Percentiles rank a stretch among this genome's conserved stretches.
These are phyloP conservation scores for Alexandromys fortis DNA, from an alignment of 2,113 vertebrate species.

Conservation along the genomic window DNA sequence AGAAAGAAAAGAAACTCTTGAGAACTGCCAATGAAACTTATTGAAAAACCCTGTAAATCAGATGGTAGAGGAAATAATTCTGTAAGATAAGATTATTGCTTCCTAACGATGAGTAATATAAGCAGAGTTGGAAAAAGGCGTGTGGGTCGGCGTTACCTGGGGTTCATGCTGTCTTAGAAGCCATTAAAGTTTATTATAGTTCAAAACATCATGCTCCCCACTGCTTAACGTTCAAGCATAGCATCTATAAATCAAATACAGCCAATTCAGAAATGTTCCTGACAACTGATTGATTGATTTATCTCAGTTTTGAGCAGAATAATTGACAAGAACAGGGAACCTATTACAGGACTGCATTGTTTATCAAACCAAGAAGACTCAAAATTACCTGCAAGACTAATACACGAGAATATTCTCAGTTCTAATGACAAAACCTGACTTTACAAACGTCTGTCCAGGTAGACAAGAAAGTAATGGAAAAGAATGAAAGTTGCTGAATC, in stretches of 20 bases:
- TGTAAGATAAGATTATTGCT: slow-evolving; percentile 41
- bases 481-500: slow-evolving; percentile 69
- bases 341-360: slow-evolving; percentile 62
- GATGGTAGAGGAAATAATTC: not conserved
- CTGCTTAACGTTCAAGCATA: not conserved
- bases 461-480: slow-evolving; percentile 71
- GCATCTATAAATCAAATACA: slow-evolving; percentile 69
- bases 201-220: not conserved
- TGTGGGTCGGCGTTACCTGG: slow-evolving; percentile 41
- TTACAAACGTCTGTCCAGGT: slow-evolving; percentile 64
- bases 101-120: slow-evolving; percentile 31
- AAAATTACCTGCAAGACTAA: slow-evolving; percentile 70
- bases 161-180: slow-evolving; percentile 60
- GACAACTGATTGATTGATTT: slow-evolving; percentile 69
- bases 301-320: slow-evolving; percentile 73
- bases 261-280: slow-evolving; percentile 69
- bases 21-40: not conserved
- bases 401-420: slow-evolving; percentile 60
- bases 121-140: slow-evolving; percentile 31
- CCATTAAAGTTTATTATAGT: slow-evolving; percentile 68
- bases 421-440: slow-evolving; percentile 63
- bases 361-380: slow-evolving; percentile 71
- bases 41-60: not conserved
- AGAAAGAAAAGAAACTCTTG: not conserved
- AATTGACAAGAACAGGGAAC: slow-evolving; percentile 68